Evolutionary conservation across 2,888 invertebrate species (phyloP).

Genomic region (Mythimna vitellina): DNA sequence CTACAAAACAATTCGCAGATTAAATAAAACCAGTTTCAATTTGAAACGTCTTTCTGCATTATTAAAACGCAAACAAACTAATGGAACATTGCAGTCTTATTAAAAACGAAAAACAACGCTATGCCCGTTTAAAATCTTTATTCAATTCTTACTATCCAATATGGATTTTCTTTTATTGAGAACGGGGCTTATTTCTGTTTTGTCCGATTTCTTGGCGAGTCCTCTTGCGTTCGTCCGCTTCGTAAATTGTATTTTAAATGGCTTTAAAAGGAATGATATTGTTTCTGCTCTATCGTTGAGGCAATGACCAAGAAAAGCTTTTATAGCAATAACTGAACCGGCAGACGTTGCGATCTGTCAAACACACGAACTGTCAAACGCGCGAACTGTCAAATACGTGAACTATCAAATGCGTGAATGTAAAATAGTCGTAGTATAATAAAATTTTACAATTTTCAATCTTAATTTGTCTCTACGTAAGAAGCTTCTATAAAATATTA

Average conservation of each 20-base stretch:
- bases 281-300: conserved; percentile 7
- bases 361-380: too few relatives aligned
- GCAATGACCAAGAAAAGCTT: not conserved
- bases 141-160: conserved; percentile 38
- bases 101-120: conserved; percentile 30
- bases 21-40: conserved; percentile 22
- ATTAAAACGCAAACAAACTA: conserved; percentile 19
- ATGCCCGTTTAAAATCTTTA: conserved; percentile 30
- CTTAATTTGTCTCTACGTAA: too few relatives aligned
- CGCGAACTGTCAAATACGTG: too few relatives aligned
- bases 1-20: conserved; percentile 4
- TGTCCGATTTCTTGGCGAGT: conserved; percentile 23
- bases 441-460: too few relatives aligned
- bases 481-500: too few relatives aligned
- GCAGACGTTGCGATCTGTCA: too few relatives aligned
- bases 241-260: conserved; percentile 39
- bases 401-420: too few relatives aligned
- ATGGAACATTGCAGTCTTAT: conserved; percentile 27
- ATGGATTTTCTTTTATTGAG: conserved; percentile 38
- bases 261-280: conserved; percentile 19
- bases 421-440: too few relatives aligned
- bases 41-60: conserved; percentile 18
- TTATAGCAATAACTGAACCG: too few relatives aligned
- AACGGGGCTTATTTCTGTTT: conserved; percentile 37
- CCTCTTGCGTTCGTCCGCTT: conserved; percentile 9